A percentile compares a stretch with the other conserved stretches of the same genome.
Evolutionary conservation across 2,888 invertebrate genomes (phyloP).

Genomic region (Scaeva pyrastri): DNA sequence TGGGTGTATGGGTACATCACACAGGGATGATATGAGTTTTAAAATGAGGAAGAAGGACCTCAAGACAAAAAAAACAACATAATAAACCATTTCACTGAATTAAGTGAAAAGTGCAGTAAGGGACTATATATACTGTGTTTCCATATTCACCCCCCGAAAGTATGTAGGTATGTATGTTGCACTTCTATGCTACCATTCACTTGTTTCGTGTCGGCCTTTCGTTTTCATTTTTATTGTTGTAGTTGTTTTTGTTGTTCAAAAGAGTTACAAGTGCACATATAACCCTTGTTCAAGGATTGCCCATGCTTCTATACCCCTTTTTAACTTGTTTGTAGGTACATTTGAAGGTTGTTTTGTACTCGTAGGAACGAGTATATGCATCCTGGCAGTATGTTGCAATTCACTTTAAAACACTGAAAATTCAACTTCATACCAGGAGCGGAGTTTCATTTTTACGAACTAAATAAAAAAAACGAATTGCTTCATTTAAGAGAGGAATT

Average conservation of each 20-base stretch:
- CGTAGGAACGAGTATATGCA: no score
- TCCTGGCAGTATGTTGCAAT: constrained; percentile 72
- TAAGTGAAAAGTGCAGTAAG: constrained; percentile 72
- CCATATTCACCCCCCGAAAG: background rate
- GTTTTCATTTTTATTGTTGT: constrained; percentile 47
- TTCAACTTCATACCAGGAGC: constrained; percentile 45
- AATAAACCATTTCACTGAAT: constrained; percentile 51
- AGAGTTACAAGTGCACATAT: constrained; percentile 71
- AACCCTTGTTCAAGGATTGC: constrained; percentile 74
- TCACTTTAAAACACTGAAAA: constrained; percentile 65
- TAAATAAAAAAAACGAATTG: no score
- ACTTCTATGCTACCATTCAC: constrained; percentile 36
- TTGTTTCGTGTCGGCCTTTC: constrained; percentile 67
- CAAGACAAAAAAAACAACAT: constrained; percentile 2
- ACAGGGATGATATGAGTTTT: background rate
- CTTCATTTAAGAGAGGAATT: no score
- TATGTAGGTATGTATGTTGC: constrained; percentile 3
- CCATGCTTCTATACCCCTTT: constrained; percentile 48
- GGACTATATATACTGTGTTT: constrained; percentile 24
- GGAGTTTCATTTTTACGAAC: background rate
- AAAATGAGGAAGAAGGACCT: background rate
- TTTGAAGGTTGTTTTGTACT: constrained; percentile 61
- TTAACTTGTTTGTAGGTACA: background rate
- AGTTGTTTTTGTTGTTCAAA: constrained; percentile 4
- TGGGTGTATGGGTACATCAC: background rate